Evolutionary conservation across 1,140 invertebrate genomes (phyloP), one percentile per base, ranked within the genome.

Genomic region (Augochlora pura): DNA sequence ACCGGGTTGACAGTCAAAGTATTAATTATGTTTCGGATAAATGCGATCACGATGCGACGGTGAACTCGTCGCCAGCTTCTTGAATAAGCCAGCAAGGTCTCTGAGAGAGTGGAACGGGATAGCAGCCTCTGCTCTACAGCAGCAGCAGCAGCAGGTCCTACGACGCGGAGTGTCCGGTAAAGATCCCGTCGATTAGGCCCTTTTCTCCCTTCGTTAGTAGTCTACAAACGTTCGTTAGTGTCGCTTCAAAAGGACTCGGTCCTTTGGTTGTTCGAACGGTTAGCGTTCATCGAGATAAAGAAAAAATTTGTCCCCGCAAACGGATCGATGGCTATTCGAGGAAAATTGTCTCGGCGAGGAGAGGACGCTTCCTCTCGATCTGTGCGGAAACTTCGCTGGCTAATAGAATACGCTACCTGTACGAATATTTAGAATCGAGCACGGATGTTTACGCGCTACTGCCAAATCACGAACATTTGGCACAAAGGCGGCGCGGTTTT

Each of bases 161-260:
- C 62, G 46, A 80, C 27, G 42, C 16, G 27, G 63, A 65, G 57
- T n/a, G n/a, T 64, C 27, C 54, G 65, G 80, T 66, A 77, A 81
- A 81, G 80, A 81, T 78, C 68, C 54, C 46, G 59, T 78, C 60
- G 80, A 81, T 81, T 81, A 78, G 80, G 54, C 68, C 72, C 75
- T 68, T 72, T 81, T 81, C 80, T 81, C 66, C 80, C 68, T 78
- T 81, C 80, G 75, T 81, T 81, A 81, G 80, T 78, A 78, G 54
- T 72, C 63, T 57, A 78, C 75, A 81, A 81, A 68, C 75, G 80
- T 81, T 81, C 80, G 80, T 81, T 81, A 81, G 80, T 46, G 68
- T 72, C 39, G 62, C 63, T 72, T 70, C 67, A 74, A 69, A 71
- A 77, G 73, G 73, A 81, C 46, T 81, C 49, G 25, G 67, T 32